Percentiles rank a stretch among this genome's conserved stretches.
These are phyloP conservation scores for Saiga tatarica DNA, from an alignment of 2,113 vertebrate genomes.

Conservation along the genomic window DNA sequence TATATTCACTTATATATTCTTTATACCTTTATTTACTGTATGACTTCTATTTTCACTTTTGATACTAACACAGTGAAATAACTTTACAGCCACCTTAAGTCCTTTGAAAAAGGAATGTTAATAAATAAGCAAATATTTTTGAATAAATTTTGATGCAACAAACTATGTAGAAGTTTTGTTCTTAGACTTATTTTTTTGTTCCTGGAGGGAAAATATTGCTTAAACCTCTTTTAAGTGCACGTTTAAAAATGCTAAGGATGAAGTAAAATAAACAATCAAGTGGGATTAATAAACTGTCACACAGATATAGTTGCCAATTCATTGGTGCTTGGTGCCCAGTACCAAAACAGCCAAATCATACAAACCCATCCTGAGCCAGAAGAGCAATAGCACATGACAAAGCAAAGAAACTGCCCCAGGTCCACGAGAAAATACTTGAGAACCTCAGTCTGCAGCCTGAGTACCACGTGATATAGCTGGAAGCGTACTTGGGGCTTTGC, in stretches of 20 bases:
- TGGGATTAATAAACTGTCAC: neutral
- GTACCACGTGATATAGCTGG: too few relatives aligned
- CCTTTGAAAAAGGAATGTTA: neutral
- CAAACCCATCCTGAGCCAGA: neutral
- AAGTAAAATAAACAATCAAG: neutral
- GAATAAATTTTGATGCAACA: neutral
- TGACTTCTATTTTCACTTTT: neutral
- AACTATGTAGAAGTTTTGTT: neutral
- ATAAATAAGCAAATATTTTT: neutral
- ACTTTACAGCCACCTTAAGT: neutral
- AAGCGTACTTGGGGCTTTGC: neutral
- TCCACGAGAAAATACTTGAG: neutral
- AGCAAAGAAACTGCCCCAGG: neutral
- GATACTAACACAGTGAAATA: neutral
- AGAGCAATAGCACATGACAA: rapidly evolving
- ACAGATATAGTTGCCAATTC: neutral
- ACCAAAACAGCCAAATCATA: neutral
- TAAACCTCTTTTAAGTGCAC: neutral
- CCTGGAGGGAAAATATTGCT: neutral
- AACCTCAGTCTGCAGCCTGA: neutral
- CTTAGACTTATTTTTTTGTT: neutral
- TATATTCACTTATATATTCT: neutral
- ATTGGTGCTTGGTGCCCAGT: neutral
- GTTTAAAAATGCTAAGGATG: neutral
- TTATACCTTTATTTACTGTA: neutral